Base-by-base conservation (phyloP, 1,140 invertebrate genomes). In the Reticulitermes speratus region DNA sequence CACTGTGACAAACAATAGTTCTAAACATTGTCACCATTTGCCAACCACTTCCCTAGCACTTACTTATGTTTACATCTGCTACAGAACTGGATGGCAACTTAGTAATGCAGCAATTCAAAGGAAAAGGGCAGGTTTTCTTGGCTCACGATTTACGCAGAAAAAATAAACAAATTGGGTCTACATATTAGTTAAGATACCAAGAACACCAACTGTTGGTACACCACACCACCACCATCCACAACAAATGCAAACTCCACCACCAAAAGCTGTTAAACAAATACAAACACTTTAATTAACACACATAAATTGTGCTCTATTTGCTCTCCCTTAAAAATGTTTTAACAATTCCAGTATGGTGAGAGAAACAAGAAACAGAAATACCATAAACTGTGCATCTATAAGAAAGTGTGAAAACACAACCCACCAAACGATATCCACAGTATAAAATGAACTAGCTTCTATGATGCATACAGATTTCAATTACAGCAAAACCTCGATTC, bases 81-180 rank as follows among this genome's bases (percentile, higher is more conserved):
- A 75, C n/a, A 75, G 65, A 75, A 6, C 16, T 75, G 65, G 65
- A 12, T 75, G 65, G 65, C 65, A 75, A 30, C n/a, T 30, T 75
- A 9, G 65, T 75, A 75, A 75, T 30, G n/a, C 65, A 75, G 65
- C 65, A 75, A 75, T 75, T 75, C 65, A 75, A 30, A 75, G 65
- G n/a, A 48, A 16, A 75, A 75, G 25, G n/a, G 25, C 25, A 30
- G 25, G 8, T 75, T 75, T 75, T 65, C 59, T 75, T 75, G 65
- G n/a, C 65, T 12, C 65, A 75, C n/a, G 1, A 75, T 75, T 12
- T 25, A 11, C 7, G 19, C 12, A 14, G 25, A 30, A 75, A 16
- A 75, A 7, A 75, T 5, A 75, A 30, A 30, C 11, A 38, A 30
- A 5, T n/a, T 9, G 65, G n/a, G n/a, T 75, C 7, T 75, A 30